Evolutionary conservation across 2,888 invertebrate genomes (phyloP), one percentile per base, ranked within the genome.

Genomic region (Hesperia comma): DNA sequence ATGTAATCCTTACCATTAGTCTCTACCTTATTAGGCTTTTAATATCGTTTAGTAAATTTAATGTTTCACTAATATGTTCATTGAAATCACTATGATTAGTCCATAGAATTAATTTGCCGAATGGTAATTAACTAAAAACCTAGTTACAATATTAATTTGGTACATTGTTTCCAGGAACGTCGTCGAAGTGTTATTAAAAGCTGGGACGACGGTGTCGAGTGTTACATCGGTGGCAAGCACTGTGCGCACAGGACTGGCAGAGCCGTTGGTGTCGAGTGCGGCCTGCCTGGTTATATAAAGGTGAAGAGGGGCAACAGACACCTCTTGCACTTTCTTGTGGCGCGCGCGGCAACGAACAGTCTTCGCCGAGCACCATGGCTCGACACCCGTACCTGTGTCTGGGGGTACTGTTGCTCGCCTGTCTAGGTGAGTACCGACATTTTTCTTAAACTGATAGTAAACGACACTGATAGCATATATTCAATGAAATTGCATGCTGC

Each of bases 361-460:
- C 85, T 83, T 83, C 83, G 83, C 85, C 90, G 91, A 91, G 92
- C 92, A 86, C 81, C 87, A 93, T 93, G 93, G 92, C 93, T 89
- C 93, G 93, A 88, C 87, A 85, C 88, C 87, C 91, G 90, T 89
- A 80, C 85, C 84, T 93, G 83, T 90, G 87, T 82, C 85, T 93
- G 75, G 88, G 89, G 81, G 85, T 93, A 77, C 78, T 92, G 75
- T 84, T 92, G 77, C 83, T 92, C 78, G 86, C 87, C 80, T 87
- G 85, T 81, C 81, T 87, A 75, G 91, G 93, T 93, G 78, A 93
- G 93, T 93, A 82, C 81, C 69, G 21, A 63, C 40, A 46, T 6
- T 51, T 19, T 41, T 53, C 43, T 15, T 46, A 46, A 32, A 26
- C 43, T 26, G 41, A 21, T 57, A 8, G 3, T 60, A 60, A 1